Evolutionary conservation across 1,140 invertebrate genomes (phyloP), one percentile per base, ranked within the genome.

Genomic region (roundworm (Caenorhabditis elegans)): DNA sequence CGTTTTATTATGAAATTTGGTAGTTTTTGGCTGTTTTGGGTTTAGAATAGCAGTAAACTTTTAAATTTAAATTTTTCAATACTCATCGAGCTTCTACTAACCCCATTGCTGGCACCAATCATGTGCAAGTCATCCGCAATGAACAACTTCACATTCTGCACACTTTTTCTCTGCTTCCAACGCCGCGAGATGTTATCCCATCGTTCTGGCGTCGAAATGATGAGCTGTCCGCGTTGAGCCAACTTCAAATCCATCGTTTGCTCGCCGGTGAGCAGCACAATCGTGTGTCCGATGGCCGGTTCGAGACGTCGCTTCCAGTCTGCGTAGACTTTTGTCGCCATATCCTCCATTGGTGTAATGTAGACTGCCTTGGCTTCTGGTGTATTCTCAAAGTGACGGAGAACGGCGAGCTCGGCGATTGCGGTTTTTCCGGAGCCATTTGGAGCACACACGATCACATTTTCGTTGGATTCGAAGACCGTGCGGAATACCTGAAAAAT

Each of bases 81-180:
- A n/a, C n/a, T n/a, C n/a, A n/a, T n/a, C n/a, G n/a, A n/a, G n/a
- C n/a, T n/a, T n/a, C n/a, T 39, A 79, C 75, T 48, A 76, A 91
- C 91, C 83, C 92, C 92, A 82, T 92, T 90, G 53, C 90, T 88
- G 80, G 90, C 91, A 60, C 92, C 92, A 86, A 93, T 91, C 84
- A 93, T 90, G 88, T 98, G 97, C n/a, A 99, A 90, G 87, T 99
- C 97, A 91, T 99, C 98, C 26, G 96, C 95, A 82, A 99, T 97
- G 87, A 99, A 98, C 2, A 99, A 91, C 84, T 96, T 95, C 3
- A 99, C 93, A 87, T 96, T 97, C 89, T 99, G 97, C 0, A 99
- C 96, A 90, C 97, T 97, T 90, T 98, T 98, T 6, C 97, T 92
- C 87, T 98, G 96, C 89, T 99, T 99, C 98, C 98, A 99, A 82